These are phyloP conservation scores for Galeopterus variegatus DNA, from an alignment of 2,113 vertebrate genomes.

Conservation along the genomic window DNA sequence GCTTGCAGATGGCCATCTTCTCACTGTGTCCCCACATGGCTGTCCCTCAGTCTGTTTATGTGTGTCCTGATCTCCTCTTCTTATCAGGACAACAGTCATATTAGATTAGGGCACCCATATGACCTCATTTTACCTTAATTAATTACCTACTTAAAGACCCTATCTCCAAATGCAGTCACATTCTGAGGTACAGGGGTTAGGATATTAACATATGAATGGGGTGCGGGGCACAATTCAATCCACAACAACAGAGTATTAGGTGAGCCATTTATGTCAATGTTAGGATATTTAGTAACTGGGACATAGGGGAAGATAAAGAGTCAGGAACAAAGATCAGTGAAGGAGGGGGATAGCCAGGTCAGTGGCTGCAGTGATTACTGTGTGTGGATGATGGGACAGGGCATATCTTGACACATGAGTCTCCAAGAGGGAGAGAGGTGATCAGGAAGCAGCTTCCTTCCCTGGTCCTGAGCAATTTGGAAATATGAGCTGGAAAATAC, in stretches of 20 bases:
- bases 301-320: background rate
- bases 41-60: background rate
- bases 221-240: background rate
- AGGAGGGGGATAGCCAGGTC: background rate
- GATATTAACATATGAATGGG: background rate
- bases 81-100: background rate
- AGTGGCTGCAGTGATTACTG: rapidly evolving
- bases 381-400: rapidly evolving
- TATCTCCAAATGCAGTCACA: background rate
- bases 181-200: background rate
- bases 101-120: background rate
- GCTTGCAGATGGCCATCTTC: background rate
- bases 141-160: background rate
- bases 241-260: rapidly evolving
- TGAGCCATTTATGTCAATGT: background rate
- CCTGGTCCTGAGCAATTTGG: background rate
- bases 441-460: background rate
- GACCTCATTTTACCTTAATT: background rate
- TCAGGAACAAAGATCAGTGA: background rate
- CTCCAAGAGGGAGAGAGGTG: background rate
- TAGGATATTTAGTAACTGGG: background rate
- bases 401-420: background rate
- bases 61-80: background rate
- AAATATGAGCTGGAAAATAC: background rate
- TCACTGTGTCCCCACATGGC: too few relatives aligned